Percentiles rank a stretch among this genome's conserved stretches.
These are phyloP conservation scores for Pterostichus madidus DNA, from an alignment of 2,888 invertebrate species.

Conservation along the genomic window DNA sequence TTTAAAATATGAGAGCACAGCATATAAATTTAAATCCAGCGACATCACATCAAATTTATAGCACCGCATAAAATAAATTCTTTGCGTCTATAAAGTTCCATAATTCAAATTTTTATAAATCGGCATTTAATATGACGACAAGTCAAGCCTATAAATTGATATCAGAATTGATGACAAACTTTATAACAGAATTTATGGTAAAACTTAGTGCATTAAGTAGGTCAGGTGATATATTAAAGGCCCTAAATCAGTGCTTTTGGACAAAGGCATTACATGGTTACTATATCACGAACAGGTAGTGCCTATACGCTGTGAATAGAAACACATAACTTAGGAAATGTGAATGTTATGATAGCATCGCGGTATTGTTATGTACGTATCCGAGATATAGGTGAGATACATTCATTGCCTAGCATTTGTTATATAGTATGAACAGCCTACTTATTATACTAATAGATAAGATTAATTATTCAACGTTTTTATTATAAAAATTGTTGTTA, in stretches of 20 bases:
- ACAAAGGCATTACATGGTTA: conserved; percentile 53
- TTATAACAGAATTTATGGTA: conserved; percentile 58
- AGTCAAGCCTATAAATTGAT: conserved; percentile 55
- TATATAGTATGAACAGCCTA: not conserved
- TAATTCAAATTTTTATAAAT: conserved; percentile 51
- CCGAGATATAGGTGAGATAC: not conserved
- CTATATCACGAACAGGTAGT: conserved; percentile 32
- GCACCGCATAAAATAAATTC: conserved; percentile 27
- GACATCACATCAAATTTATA: conserved; percentile 32
- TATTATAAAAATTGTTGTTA: too few species aligned
- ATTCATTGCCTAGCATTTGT: conserved; percentile 7
- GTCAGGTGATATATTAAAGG: conserved; percentile 57
- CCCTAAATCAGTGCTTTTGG: conserved; percentile 53
- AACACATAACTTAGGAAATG: conserved; percentile 48
- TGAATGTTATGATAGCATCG: conserved; percentile 36
- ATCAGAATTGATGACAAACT: conserved; percentile 52
- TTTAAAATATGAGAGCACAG: conserved; percentile 21
- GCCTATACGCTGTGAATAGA: conserved; percentile 38
- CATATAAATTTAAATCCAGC: conserved; percentile 18
- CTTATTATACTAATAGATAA: not conserved
- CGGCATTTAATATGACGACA: conserved; percentile 51
- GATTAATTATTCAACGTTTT: conserved; percentile 3
- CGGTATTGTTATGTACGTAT: conserved; percentile 6
- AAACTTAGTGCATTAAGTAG: conserved; percentile 62
- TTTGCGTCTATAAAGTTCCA: conserved; percentile 23